phyloP scores from a whole-genome alignment of 2,797 vertebrate species.

The Anguilla marmorata region DNA sequence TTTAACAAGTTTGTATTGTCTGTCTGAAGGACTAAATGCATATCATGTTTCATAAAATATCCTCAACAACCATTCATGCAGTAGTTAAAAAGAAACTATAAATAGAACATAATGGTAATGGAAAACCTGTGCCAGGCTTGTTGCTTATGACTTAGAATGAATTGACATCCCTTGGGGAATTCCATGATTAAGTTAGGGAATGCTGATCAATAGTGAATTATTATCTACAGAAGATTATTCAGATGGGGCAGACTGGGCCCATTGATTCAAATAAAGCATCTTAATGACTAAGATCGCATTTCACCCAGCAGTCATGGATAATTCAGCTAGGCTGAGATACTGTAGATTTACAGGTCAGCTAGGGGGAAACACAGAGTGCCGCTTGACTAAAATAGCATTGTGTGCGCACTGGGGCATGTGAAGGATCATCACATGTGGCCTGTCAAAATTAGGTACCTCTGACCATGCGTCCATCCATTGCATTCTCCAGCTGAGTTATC shows the following conservation, averaged over 20 bases:
- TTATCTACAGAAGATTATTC: slow-evolving; percentile 17
- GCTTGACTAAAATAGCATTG: neutral
- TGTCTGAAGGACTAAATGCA: neutral
- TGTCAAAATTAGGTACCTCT: neutral
- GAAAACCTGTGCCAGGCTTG: neutral
- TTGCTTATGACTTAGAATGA: neutral
- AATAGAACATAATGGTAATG: neutral
- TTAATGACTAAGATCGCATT: slow-evolving; percentile 7
- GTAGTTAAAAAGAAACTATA: neutral
- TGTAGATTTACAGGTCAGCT: neutral
- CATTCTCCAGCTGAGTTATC: slow-evolving; percentile 31
- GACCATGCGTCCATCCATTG: slow-evolving; percentile 26
- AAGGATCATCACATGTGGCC: slow-evolving; percentile 1
- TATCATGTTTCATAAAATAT: neutral
- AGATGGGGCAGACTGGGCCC: neutral
- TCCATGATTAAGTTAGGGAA: neutral
- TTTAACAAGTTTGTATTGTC: neutral
- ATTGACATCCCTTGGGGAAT: neutral
- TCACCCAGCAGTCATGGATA: neutral
- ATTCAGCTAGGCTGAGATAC: neutral
- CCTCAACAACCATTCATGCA: neutral
- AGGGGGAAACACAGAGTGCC: neutral
- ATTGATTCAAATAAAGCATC: slow-evolving; percentile 15
- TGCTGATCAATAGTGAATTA: slow-evolving; percentile 12
- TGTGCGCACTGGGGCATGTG: neutral